A percentile compares a stretch with the other conserved stretches of the same genome.
phyloP scores from a whole-genome alignment of 2,888 invertebrate species.

The Sipunculus nudus region DNA sequence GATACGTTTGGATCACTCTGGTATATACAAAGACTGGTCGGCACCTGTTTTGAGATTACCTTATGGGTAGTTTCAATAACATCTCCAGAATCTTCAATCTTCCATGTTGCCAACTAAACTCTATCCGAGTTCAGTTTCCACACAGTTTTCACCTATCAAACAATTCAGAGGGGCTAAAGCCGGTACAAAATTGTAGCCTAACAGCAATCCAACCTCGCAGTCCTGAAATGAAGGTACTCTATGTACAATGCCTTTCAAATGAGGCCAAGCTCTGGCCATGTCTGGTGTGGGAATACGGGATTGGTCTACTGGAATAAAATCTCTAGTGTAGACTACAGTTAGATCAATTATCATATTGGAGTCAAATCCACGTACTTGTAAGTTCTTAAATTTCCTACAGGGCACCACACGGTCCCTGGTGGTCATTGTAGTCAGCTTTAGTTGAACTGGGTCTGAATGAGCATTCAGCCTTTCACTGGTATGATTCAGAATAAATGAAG shows the following conservation, averaged over 20 bases:
- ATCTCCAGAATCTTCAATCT: too few species aligned
- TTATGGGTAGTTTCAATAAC: too few species aligned
- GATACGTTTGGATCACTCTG: too few species aligned
- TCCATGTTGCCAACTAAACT: too few species aligned
- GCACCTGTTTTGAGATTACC: too few species aligned
- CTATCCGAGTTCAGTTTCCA: slow-evolving; percentile 36
- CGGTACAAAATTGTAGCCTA: slow-evolving; percentile 40
- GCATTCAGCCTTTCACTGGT: slow-evolving; percentile 19
- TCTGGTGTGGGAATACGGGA: slow-evolving; percentile 39
- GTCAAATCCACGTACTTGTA: slow-evolving; percentile 27
- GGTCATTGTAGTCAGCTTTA: slow-evolving; percentile 37
- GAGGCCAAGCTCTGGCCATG: slow-evolving; percentile 33
- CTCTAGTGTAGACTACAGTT: slow-evolving; percentile 31
- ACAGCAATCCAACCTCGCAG: slow-evolving; percentile 34
- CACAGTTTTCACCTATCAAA: too few species aligned
- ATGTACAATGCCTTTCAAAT: slow-evolving; percentile 26
- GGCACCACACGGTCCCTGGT: slow-evolving; percentile 4
- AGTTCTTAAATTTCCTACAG: slow-evolving; percentile 15
- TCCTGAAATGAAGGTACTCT: slow-evolving; percentile 19
- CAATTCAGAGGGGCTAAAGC: slow-evolving; percentile 36
- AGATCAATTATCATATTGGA: slow-evolving; percentile 19
- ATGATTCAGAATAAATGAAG: slow-evolving; percentile 26
- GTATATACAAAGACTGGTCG: too few species aligned
- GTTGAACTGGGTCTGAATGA: slow-evolving; percentile 6
- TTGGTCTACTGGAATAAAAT: slow-evolving; percentile 33